Percentiles rank a stretch among this genome's conserved stretches.
These are phyloP conservation scores for Lordiphosa mommai DNA, from an alignment of 1,140 invertebrate species.

Conservation along the genomic window DNA sequence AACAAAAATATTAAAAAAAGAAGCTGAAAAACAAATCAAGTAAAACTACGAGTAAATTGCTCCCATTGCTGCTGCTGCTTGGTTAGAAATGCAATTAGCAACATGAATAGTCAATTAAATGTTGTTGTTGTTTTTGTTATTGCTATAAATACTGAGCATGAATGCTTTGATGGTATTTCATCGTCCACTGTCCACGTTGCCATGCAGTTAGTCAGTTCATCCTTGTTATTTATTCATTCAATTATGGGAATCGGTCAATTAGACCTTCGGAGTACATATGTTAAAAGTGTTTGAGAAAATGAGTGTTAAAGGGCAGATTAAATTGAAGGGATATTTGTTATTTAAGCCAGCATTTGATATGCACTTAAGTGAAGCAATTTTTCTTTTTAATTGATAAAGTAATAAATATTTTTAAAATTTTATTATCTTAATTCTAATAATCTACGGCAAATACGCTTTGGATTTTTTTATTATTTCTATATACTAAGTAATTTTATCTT, in stretches of 20 bases:
- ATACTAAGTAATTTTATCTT: too few species aligned
- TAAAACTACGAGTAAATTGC: slow-evolving; percentile 20
- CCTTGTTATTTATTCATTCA: slow-evolving; percentile 33
- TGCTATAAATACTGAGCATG: not conserved
- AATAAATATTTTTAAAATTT: too few species aligned
- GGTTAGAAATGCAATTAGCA: slow-evolving; percentile 54
- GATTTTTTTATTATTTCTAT: too few species aligned
- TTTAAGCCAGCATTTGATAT: too few species aligned
- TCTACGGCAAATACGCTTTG: too few species aligned
- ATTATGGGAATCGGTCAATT: slow-evolving; percentile 24
- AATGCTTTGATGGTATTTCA: slow-evolving; percentile 3
- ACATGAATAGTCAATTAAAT: slow-evolving; percentile 60
- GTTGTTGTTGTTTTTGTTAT: slow-evolving; percentile 14
- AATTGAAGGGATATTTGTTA: not conserved
- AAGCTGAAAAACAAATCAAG: slow-evolving; percentile 45
- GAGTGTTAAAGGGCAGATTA: not conserved
- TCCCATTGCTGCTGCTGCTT: slow-evolving; percentile 2
- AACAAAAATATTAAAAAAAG: slow-evolving; percentile 9
- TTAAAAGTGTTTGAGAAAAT: not conserved
- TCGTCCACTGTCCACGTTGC: slow-evolving; percentile 24
- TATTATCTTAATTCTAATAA: too few species aligned
- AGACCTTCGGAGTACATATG: not conserved
- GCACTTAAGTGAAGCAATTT: too few species aligned
- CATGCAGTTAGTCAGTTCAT: slow-evolving; percentile 19
- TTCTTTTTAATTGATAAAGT: too few species aligned